Evolutionary conservation across 2,888 invertebrate genomes (phyloP), one percentile per base, ranked within the genome.

Genomic region (Euzophera pinguis): DNA sequence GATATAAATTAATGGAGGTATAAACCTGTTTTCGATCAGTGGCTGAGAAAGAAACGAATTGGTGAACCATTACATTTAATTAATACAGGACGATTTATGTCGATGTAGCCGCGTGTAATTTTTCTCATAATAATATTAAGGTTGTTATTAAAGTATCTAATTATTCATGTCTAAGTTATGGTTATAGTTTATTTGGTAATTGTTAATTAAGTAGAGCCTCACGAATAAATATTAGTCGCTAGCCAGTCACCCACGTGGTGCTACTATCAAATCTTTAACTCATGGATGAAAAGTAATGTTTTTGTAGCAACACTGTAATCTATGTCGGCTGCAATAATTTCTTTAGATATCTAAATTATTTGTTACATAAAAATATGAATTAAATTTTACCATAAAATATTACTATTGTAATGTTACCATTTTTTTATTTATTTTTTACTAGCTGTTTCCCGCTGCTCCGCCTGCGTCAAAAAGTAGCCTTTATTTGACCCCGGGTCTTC

Each of bases 31-130:
- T 67, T 70, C 63, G 69, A 66, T 70, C 74, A 70, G 72, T 71
- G 76, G 73, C 72, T 67, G 67, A 71, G 74, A 73, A 72, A 67
- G 69, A 72, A 76, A 78, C 71, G 78, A 72, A 84, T 82, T 75
- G 67, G 71, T 76, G 67, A 68, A 71, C 79, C 80, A 82, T 84
- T 79, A 82, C 73, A 76, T 81, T 84, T 81, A 84, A 84, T 84
- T 80, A 81, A 84, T 80, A 74, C 76, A 78, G 73, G 75, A 78
- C 80, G 73, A 82, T 81, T 77, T 82, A 82, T 80, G 72, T 70
- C 71, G 73, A 78, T 75, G 75, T 71, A 72, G 71, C 69, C 67
- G 67, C 73, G 69, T 76, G 73, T 82, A 79, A 78, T 78, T 74
- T n/a, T 82, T 81, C 78, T 72, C 69, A 68, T 75, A 73, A 73